A percentile compares a stretch with the other conserved stretches of the same genome.
Evolutionary conservation across 2,888 invertebrate species (phyloP).

Genomic region (Pristionchus arcanus): DNA sequence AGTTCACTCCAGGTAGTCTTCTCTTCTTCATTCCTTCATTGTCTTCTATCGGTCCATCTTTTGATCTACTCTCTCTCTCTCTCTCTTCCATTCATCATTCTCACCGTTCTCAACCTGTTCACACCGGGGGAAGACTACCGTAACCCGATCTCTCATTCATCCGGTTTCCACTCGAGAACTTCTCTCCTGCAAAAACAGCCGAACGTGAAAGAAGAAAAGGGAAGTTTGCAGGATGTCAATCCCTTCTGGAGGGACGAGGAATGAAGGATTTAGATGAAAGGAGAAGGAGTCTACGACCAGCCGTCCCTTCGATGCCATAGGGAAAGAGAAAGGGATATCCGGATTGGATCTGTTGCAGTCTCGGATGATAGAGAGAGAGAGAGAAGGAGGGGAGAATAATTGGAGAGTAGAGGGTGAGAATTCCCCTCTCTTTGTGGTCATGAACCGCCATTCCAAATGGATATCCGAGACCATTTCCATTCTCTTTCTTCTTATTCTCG

Average conservation of each 20-base stretch:
- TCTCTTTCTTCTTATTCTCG: slow-evolving; percentile 30
- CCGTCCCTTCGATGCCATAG: no score
- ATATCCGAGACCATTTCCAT: neutral
- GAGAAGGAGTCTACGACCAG: neutral
- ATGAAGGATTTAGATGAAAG: neutral
- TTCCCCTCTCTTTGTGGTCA: slow-evolving; percentile 1
- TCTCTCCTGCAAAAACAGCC: neutral
- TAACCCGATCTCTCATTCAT: neutral
- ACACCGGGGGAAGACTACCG: neutral
- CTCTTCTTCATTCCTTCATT: slow-evolving; percentile 12
- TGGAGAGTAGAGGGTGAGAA: slow-evolving; percentile 21
- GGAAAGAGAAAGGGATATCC: neutral
- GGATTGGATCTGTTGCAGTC: slow-evolving; percentile 27
- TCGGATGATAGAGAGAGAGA: slow-evolving; percentile 1
- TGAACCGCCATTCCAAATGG: neutral
- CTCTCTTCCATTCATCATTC: slow-evolving; percentile 15
- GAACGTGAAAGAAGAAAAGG: neutral
- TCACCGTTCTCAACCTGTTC: slow-evolving; percentile 47
- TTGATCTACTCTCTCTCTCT: neutral
- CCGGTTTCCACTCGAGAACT: neutral
- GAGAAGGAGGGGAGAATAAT: slow-evolving; percentile 37
- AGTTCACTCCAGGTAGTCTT: slow-evolving; percentile 27
- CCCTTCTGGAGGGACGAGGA: neutral
- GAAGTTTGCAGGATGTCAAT: neutral
- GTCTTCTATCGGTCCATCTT: slow-evolving; percentile 30